Evolutionary conservation across 1,140 invertebrate species (phyloP).

Genomic region (Chrysopa pallens): DNA sequence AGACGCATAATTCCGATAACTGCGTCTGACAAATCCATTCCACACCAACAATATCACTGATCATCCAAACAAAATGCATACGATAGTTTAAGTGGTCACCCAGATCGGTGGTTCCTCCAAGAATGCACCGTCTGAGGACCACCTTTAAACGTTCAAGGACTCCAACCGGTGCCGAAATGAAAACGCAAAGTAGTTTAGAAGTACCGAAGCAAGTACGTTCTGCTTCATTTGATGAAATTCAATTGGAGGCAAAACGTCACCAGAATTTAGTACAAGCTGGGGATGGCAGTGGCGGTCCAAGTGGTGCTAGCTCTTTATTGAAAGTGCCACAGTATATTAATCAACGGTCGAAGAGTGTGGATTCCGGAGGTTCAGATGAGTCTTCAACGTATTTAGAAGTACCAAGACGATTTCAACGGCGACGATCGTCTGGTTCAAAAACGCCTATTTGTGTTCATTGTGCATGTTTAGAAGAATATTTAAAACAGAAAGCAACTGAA

Average conservation of each 20-base stretch:
- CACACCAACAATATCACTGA: no score
- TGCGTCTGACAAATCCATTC: no score
- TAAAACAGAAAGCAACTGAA: slow-evolving; percentile 27
- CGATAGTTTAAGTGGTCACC: neutral
- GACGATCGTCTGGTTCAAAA: slow-evolving; percentile 39
- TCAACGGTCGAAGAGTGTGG: slow-evolving; percentile 55
- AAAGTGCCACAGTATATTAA: slow-evolving; percentile 43
- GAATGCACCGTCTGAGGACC: slow-evolving; percentile 64
- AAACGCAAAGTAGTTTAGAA: slow-evolving; percentile 73
- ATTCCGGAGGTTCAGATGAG: slow-evolving; percentile 48
- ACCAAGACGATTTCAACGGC: slow-evolving; percentile 37
- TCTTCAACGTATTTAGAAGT: slow-evolving; percentile 45
- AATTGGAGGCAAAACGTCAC: slow-evolving; percentile 50
- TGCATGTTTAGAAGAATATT: slow-evolving; percentile 41
- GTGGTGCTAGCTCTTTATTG: slow-evolving; percentile 23
- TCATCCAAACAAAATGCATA: no score
- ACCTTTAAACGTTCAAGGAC: slow-evolving; percentile 72
- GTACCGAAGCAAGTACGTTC: slow-evolving; percentile 69
- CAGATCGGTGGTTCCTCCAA: slow-evolving; percentile 9
- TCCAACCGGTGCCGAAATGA: slow-evolving; percentile 74
- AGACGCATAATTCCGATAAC: no score
- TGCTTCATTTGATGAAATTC: slow-evolving; percentile 75
- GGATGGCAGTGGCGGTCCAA: slow-evolving; percentile 18
- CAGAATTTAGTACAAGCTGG: slow-evolving; percentile 19
- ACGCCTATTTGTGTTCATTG: slow-evolving; percentile 44